These are phyloP conservation scores for Encarsia formosa DNA, from an alignment of 2,888 invertebrate genomes.

Conservation along the genomic window DNA sequence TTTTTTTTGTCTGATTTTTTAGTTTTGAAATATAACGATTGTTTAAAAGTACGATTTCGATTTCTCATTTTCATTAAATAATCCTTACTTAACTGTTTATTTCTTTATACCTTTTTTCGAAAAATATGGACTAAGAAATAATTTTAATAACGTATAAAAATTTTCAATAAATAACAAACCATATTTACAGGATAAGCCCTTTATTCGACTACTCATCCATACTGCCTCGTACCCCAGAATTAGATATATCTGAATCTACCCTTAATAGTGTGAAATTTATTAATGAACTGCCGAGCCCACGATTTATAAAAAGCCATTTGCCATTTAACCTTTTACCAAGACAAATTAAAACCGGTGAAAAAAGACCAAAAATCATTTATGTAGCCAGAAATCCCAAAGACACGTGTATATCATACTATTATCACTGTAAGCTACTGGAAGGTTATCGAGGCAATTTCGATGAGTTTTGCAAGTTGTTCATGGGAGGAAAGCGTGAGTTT, in stretches of 20 bases:
- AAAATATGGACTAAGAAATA: neutral
- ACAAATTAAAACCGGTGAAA: slow-evolving; percentile 48
- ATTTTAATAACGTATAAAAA: no score
- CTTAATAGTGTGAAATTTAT: slow-evolving; percentile 42
- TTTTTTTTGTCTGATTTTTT: no score
- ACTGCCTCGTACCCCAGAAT: no score
- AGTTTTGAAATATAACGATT: no score
- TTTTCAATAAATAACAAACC: no score
- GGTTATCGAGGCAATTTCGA: slow-evolving; percentile 56
- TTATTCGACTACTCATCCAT: no score
- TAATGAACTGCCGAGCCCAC: slow-evolving; percentile 52
- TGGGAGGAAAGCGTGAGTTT: slow-evolving; percentile 55
- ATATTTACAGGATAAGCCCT: no score
- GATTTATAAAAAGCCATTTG: slow-evolving; percentile 64
- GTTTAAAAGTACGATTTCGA: no score
- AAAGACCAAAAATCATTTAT: slow-evolving; percentile 60
- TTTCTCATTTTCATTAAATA: no score
- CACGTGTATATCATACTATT: slow-evolving; percentile 66
- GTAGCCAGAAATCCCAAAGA: slow-evolving; percentile 71
- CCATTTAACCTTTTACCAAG: slow-evolving; percentile 60
- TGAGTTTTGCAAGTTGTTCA: slow-evolving; percentile 61
- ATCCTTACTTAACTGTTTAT: neutral
- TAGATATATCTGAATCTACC: slow-evolving; percentile 34
- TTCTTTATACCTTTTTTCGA: neutral
- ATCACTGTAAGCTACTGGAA: slow-evolving; percentile 61